Evolutionary conservation across 2,797 vertebrate species (phyloP).

Genomic region (Etheostoma perlongum): DNA sequence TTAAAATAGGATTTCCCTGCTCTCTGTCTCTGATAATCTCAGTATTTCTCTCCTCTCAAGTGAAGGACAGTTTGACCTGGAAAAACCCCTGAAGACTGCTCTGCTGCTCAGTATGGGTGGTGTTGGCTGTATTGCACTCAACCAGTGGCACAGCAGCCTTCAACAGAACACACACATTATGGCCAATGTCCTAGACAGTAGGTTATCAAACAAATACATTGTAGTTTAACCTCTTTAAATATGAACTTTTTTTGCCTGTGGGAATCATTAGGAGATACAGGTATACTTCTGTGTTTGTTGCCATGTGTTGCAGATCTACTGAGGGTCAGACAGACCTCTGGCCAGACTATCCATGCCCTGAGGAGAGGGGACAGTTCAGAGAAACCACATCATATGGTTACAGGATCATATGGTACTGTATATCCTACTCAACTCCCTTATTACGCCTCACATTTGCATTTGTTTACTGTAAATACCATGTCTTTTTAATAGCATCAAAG

Average conservation of each 20-base stretch:
- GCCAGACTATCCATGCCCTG: constrained; percentile 82
- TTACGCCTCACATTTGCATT: constrained; percentile 15
- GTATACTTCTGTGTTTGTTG: constrained; percentile 5
- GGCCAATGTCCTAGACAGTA: constrained; percentile 84
- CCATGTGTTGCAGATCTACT: constrained; percentile 83
- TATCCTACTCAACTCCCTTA: not conserved
- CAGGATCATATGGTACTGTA: constrained; percentile 58
- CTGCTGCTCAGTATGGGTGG: constrained; percentile 89
- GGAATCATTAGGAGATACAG: not conserved
- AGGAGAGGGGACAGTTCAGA: constrained; percentile 49
- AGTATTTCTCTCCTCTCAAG: constrained; percentile 63
- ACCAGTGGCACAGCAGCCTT: constrained; percentile 87
- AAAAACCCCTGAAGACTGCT: constrained; percentile 82
- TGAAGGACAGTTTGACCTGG: constrained; percentile 53
- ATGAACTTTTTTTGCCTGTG: not conserved
- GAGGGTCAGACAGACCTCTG: constrained; percentile 81
- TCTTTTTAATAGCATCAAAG: constrained; percentile 1
- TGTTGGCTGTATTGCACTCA: constrained; percentile 81
- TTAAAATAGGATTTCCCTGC: not conserved
- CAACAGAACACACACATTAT: constrained; percentile 77
- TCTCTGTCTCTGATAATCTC: not conserved
- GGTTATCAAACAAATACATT: constrained; percentile 43
- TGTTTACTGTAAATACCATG: not conserved
- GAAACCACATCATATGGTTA: not conserved
- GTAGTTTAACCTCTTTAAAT: not conserved